These are phyloP conservation scores for Tiliqua scincoides DNA, from an alignment of 2,113 vertebrate genomes.

Conservation along the genomic window DNA sequence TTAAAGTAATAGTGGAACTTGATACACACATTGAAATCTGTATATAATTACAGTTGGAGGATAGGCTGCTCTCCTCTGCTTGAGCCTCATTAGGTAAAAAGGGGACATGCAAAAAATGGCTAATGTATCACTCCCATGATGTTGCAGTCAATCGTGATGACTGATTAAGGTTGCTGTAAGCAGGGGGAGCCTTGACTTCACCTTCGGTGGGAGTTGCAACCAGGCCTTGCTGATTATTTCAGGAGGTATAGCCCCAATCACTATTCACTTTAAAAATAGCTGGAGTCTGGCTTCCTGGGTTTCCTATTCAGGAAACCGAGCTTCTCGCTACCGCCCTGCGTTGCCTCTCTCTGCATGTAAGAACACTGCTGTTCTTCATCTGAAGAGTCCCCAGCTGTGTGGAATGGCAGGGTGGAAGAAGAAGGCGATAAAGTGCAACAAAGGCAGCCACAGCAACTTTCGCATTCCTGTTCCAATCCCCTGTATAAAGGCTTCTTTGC, in stretches of 20 bases:
- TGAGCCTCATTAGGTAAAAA: slow-evolving; percentile 2
- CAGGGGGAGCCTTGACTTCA: neutral
- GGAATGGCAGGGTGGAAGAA: neutral
- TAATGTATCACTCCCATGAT: neutral
- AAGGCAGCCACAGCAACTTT: neutral
- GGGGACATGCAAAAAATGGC: neutral
- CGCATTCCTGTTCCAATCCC: too few species aligned
- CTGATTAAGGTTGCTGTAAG: neutral
- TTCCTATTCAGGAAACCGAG: neutral
- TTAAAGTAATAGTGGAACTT: neutral
- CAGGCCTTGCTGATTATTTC: neutral
- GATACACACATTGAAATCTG: neutral
- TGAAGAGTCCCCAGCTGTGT: neutral
- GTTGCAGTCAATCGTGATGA: neutral
- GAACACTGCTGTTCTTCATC: neutral
- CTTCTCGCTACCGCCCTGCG: neutral
- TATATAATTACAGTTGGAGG: slow-evolving; percentile 5
- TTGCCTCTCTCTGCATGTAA: neutral
- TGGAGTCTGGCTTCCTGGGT: neutral
- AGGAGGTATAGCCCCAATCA: neutral
- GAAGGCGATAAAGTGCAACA: neutral
- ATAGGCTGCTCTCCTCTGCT: neutral
- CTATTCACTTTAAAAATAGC: neutral
- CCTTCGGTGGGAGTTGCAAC: neutral
- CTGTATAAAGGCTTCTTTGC: neutral